Conservation (phyloP, 2,888 invertebrate genomes). For the Tridacna crocea region DNA sequence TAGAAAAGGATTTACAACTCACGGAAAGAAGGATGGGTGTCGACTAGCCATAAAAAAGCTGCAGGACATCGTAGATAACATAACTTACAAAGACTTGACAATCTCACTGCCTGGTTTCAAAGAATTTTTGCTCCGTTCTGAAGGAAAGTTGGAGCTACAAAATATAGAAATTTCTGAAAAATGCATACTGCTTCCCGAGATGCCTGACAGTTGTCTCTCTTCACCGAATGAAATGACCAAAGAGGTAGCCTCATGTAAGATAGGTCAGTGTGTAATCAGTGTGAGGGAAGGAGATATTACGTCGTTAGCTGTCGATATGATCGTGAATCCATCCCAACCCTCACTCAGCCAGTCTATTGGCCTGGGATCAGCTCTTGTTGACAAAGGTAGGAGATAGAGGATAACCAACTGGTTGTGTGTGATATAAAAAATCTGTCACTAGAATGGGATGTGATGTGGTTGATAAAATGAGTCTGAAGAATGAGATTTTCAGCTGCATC, state of each 20-base stretch:
- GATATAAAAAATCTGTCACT: no score
- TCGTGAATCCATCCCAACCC: conserved; percentile 22
- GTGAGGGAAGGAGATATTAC: conserved; percentile 27
- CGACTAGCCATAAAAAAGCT: conserved; percentile 29
- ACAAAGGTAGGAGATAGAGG: conserved; percentile 33
- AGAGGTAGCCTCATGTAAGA: not conserved
- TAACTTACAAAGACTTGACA: conserved; percentile 33
- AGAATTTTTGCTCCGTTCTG: conserved; percentile 24
- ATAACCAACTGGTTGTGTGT: no score
- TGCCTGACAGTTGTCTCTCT: not conserved
- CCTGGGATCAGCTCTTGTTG: conserved; percentile 23
- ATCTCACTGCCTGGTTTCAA: conserved; percentile 27
- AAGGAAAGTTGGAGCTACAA: conserved; percentile 24
- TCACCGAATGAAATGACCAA: not conserved
- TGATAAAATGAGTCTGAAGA: no score
- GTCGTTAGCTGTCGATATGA: not conserved
- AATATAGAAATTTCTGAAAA: conserved; percentile 41
- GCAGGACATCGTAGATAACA: conserved; percentile 30
- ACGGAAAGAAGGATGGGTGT: conserved; percentile 52
- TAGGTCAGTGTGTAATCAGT: not conserved
- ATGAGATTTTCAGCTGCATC: no score
- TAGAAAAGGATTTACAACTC: conserved; percentile 40
- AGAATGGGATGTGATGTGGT: no score
- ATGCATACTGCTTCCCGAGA: conserved; percentile 33
- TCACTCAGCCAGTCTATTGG: conserved; percentile 8